Evolutionary conservation across 1,140 invertebrate species (phyloP).

Genomic region (Drosophila virilis): DNA sequence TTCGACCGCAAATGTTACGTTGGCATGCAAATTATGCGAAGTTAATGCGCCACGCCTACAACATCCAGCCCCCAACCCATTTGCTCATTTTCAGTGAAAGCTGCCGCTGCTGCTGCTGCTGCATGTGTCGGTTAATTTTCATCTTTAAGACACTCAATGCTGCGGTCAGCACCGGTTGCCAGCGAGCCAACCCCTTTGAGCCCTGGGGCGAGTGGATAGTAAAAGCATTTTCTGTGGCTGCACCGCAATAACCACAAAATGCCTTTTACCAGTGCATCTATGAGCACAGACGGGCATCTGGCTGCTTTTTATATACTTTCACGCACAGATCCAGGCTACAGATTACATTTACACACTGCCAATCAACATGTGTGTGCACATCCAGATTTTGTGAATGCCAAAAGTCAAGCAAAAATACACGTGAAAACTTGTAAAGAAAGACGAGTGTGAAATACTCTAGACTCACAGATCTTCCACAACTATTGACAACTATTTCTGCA

Average conservation of each 20-base stretch:
- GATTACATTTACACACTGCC: constrained; percentile 16
- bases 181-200: constrained; percentile 38
- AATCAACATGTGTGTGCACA: constrained; percentile 16
- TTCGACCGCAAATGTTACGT: constrained; percentile 69
- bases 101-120: background rate
- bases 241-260: constrained; percentile 66
- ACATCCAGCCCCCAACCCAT: background rate
- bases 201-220: constrained; percentile 35
- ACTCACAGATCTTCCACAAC: background rate
- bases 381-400: constrained; percentile 4
- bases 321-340: constrained; percentile 26
- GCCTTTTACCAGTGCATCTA: constrained; percentile 53
- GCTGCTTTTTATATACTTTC: constrained; percentile 33
- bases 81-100: background rate
- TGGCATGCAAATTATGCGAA: constrained; percentile 77
- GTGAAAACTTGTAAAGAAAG: background rate
- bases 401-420: constrained; percentile 1
- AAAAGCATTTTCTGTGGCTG: constrained; percentile 68
- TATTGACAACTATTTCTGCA: too few relatives aligned
- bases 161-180: constrained; percentile 55
- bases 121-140: constrained; percentile 71
- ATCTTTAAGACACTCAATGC: constrained; percentile 80
- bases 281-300: background rate
- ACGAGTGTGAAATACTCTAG: background rate
- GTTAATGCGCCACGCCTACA: constrained; percentile 61